Percentiles rank a stretch among this genome's conserved stretches.
Conservation (phyloP, 1,140 invertebrate genomes). For the Musca domestica region DNA sequence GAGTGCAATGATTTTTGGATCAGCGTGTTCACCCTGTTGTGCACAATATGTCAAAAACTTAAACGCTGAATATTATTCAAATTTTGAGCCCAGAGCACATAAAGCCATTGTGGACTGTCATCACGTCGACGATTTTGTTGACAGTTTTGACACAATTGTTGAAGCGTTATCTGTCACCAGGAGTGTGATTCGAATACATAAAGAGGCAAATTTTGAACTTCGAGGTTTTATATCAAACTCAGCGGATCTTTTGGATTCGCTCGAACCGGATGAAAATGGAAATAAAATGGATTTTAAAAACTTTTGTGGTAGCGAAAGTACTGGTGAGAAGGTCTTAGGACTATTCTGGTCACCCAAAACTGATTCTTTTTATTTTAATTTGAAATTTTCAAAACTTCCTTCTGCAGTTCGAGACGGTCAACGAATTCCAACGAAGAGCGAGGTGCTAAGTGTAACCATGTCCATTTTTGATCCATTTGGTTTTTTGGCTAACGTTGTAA, state of each 20-base stretch:
- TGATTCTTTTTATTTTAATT: neutral
- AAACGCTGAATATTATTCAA: neutral
- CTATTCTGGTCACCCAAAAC: neutral
- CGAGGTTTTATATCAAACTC: neutral
- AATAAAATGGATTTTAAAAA: neutral
- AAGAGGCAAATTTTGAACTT: neutral
- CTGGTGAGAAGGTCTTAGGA: neutral
- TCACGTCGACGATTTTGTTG: neutral
- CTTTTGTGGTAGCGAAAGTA: neutral
- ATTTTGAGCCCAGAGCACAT: neutral
- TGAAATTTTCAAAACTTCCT: constrained; percentile 4
- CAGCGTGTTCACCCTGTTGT: neutral
- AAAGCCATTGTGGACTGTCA: constrained; percentile 2
- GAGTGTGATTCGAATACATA: neutral
- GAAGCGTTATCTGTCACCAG: neutral
- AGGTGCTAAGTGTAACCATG: neutral
- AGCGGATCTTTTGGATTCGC: neutral
- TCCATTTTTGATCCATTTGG: constrained; percentile 12
- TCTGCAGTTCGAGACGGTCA: neutral
- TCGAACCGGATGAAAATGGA: neutral
- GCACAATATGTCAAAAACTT: constrained; percentile 3
- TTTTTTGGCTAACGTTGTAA: neutral
- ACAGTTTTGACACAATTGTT: neutral
- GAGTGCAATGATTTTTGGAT: constrained; percentile 4
- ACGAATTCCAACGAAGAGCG: neutral